Conservation (phyloP, 2,888 invertebrate species). For the Microctonus hyperodae region DNA sequence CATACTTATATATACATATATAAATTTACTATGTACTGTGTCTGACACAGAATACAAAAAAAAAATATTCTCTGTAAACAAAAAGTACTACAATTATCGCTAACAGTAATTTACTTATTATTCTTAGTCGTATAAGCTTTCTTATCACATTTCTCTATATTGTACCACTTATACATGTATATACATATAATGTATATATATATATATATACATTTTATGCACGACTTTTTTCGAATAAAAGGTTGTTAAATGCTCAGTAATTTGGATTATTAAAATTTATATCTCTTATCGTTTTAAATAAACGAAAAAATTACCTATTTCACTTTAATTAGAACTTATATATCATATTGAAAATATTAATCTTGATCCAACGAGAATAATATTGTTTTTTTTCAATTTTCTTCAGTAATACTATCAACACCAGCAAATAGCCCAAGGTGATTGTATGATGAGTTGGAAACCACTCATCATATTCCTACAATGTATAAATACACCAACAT, state of each 20-base stretch:
- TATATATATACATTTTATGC: constrained; percentile 52
- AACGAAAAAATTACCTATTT: background rate
- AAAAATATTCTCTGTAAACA: constrained; percentile 5
- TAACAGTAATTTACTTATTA: constrained; percentile 40
- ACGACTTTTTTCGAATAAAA: constrained; percentile 60
- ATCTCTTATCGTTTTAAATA: background rate
- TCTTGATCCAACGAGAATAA: background rate
- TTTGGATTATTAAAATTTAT: too few relatives aligned
- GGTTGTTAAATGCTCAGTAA: constrained; percentile 55
- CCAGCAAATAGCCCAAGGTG: constrained; percentile 5
- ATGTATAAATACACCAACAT: too few relatives aligned
- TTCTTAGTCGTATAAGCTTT: constrained; percentile 51
- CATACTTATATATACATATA: background rate
- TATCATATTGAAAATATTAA: background rate
- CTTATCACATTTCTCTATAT: constrained; percentile 57
- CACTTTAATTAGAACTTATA: background rate
- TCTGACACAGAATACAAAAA: background rate
- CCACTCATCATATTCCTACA: background rate
- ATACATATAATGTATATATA: constrained; percentile 30
- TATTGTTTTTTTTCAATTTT: constrained; percentile 33
- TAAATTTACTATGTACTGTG: background rate
- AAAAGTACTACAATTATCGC: constrained; percentile 38
- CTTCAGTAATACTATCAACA: constrained; percentile 18
- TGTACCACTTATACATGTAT: constrained; percentile 50
- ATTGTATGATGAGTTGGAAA: constrained; percentile 36